A percentile compares a stretch with the other conserved stretches of the same genome.
Evolutionary conservation across 2,888 invertebrate species (phyloP).

Genomic region (Ornithoptera priamus): DNA sequence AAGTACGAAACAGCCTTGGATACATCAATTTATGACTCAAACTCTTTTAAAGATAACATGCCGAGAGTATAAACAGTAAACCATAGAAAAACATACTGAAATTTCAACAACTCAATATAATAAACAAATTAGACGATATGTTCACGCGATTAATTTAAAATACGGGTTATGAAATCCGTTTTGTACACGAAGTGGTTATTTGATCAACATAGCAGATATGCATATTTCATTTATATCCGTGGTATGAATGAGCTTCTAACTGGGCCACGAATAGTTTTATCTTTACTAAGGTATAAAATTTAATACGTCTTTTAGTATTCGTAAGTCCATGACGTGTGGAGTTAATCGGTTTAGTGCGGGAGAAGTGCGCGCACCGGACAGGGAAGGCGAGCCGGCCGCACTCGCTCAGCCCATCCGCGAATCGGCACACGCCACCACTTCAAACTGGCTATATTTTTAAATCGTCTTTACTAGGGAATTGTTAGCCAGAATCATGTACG

Average conservation of each 20-base stretch:
- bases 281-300: conserved; percentile 50
- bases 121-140: conserved; percentile 16
- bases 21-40: conserved; percentile 10
- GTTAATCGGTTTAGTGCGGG: conserved; percentile 64
- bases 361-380: conserved; percentile 42
- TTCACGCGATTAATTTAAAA: conserved; percentile 19
- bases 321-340: conserved; percentile 65
- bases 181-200: background rate
- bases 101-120: conserved; percentile 5
- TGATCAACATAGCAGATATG: conserved; percentile 36
- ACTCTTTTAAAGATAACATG: conserved; percentile 7
- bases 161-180: background rate
- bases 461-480: conserved; percentile 31
- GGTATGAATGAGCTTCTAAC: conserved; percentile 44
- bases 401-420: conserved; percentile 56
- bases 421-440: conserved; percentile 47
- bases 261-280: conserved; percentile 38
- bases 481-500: conserved; percentile 22
- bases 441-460: conserved; percentile 38
- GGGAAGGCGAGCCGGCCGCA: conserved; percentile 40
- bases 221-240: conserved; percentile 42
- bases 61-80: conserved; percentile 1
- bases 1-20: conserved; percentile 10
- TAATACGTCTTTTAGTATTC: conserved; percentile 49
- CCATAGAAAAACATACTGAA: conserved; percentile 2